A percentile compares a stretch with the other conserved stretches of the same genome.
Evolutionary conservation across 1,140 invertebrate species (phyloP).

Genomic region (Calycopis cecrops): DNA sequence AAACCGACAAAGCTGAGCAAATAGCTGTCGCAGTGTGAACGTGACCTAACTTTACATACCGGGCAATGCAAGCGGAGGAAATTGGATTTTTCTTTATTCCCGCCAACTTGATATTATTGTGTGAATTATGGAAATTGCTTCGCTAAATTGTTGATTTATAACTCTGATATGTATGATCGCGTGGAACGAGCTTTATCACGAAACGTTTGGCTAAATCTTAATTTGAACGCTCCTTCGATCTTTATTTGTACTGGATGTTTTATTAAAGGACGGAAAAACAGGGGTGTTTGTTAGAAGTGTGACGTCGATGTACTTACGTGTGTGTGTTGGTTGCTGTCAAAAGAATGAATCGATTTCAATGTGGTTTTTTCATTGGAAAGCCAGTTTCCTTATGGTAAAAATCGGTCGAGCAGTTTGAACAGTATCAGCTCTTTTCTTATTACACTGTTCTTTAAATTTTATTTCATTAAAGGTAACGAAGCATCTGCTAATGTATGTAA

Average conservation of each 20-base stretch:
- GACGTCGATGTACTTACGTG: too few relatives aligned
- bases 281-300: too few relatives aligned
- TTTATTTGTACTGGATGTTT: not conserved
- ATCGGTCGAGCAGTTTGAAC: too few relatives aligned
- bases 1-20: slow-evolving; percentile 21
- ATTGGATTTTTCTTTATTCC: slow-evolving; percentile 65
- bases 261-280: too few relatives aligned
- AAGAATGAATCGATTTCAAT: too few relatives aligned
- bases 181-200: slow-evolving; percentile 12
- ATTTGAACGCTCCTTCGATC: not conserved
- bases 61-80: slow-evolving; percentile 49
- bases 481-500: too few relatives aligned
- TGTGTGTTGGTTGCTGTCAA: too few relatives aligned
- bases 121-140: slow-evolving; percentile 63
- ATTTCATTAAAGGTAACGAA: too few relatives aligned
- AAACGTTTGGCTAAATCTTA: not conserved
- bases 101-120: slow-evolving; percentile 37
- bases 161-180: slow-evolving; percentile 37
- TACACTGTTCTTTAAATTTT: too few relatives aligned
- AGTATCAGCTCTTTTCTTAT: too few relatives aligned
- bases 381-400: too few relatives aligned
- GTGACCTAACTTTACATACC: slow-evolving; percentile 26
- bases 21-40: slow-evolving; percentile 20
- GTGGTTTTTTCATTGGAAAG: too few relatives aligned
- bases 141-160: slow-evolving; percentile 63